phyloP scores from a whole-genome alignment of 1,140 invertebrate genomes.

The Pachypsylla venusta region DNA sequence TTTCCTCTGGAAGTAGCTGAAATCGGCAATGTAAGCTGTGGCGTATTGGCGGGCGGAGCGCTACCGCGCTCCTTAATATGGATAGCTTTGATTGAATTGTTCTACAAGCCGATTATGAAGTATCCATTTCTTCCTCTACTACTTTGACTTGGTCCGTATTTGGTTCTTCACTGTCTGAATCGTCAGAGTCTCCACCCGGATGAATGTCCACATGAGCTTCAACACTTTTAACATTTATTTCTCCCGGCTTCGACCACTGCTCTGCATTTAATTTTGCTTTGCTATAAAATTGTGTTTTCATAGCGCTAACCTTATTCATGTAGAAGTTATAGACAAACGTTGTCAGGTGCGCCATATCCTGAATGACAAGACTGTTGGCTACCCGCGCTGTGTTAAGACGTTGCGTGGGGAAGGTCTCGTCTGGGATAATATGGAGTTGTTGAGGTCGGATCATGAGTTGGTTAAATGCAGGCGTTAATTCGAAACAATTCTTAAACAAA shows the following conservation, averaged over 20 bases:
- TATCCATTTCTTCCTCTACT: not conserved
- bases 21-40: no score
- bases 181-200: slow-evolving; percentile 16
- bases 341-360: slow-evolving; percentile 86
- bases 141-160: not conserved
- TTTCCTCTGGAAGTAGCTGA: no score
- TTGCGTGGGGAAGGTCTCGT: slow-evolving; percentile 59
- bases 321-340: slow-evolving; percentile 86
- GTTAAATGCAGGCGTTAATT: slow-evolving; percentile 87
- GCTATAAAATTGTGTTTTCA: slow-evolving; percentile 40
- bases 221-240: slow-evolving; percentile 12
- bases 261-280: slow-evolving; percentile 19
- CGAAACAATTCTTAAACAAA: slow-evolving; percentile 92
- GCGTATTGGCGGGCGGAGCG: no score
- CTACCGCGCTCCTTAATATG: no score
- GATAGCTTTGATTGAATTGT: no score
- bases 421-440: slow-evolving; percentile 56
- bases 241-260: slow-evolving; percentile 17
- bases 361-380: slow-evolving; percentile 35
- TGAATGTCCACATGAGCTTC: slow-evolving; percentile 13
- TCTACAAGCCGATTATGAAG: no score
- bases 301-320: slow-evolving; percentile 50
- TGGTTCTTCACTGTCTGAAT: slow-evolving; percentile 11
- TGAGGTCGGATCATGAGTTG: slow-evolving; percentile 53
- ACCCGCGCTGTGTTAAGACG: slow-evolving; percentile 32